phyloP scores from a whole-genome alignment of 1,140 invertebrate species.

The Lepidotrigona ventralis region DNA sequence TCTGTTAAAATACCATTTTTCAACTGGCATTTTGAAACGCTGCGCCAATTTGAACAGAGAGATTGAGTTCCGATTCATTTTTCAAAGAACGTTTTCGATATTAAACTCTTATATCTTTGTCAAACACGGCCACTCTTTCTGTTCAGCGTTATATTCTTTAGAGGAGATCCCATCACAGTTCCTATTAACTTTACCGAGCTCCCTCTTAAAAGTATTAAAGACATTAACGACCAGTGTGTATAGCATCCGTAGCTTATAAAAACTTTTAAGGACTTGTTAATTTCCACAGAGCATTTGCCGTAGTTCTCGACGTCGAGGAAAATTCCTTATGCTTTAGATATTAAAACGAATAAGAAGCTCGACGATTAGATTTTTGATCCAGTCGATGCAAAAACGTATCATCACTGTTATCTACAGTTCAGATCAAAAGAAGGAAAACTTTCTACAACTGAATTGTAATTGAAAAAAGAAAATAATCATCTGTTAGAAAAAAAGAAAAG shows the following conservation, averaged over 20 bases:
- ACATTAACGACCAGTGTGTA: neutral
- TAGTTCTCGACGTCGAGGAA: constrained; percentile 20
- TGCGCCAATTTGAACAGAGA: neutral
- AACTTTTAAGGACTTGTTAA: neutral
- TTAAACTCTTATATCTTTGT: neutral
- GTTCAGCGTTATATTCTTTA: neutral
- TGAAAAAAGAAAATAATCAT: no score
- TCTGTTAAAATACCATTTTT: neutral
- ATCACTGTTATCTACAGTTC: neutral
- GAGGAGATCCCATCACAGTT: neutral
- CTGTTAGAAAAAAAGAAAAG: no score
- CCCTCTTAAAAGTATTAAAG: neutral
- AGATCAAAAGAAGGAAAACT: no score
- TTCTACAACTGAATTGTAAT: no score
- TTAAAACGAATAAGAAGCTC: no score
- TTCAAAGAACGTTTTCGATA: neutral
- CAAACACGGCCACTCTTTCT: neutral
- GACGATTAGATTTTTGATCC: neutral
- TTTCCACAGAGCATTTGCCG: neutral
- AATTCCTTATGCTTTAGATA: neutral
- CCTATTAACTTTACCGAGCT: neutral
- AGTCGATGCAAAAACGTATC: neutral
- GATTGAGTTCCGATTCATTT: neutral
- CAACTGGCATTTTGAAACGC: neutral
- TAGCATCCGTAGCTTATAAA: neutral